These are phyloP conservation scores for Polypterus bichir DNA, from an alignment of 2,113 vertebrate species.

Conservation along the genomic window DNA sequence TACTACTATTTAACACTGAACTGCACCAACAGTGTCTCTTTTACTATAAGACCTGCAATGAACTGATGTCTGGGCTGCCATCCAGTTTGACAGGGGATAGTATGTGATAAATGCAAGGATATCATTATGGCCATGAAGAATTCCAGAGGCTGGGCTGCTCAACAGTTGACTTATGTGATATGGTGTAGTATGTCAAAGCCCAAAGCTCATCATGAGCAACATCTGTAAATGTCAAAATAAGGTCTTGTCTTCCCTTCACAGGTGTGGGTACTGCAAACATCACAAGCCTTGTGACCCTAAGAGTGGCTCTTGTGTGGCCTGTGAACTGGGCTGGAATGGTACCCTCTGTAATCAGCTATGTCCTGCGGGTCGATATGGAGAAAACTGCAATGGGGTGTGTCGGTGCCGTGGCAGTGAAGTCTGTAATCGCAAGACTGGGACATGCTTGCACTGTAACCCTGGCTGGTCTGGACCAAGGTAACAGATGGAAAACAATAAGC, in stretches of 20 bases:
- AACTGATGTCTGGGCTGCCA: too few species aligned
- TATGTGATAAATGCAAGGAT: too few species aligned
- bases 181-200: too few species aligned
- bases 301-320: constrained; percentile 67
- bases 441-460: constrained; percentile 59
- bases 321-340: constrained; percentile 73
- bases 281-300: constrained; percentile 49
- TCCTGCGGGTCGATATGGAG: constrained; percentile 51
- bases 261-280: constrained; percentile 70
- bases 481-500: neutral
- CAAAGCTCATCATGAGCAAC: too few species aligned
- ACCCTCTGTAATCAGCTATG: constrained; percentile 65
- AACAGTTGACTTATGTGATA: too few species aligned
- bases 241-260: constrained; percentile 23
- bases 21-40: too few species aligned
- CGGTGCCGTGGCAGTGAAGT: constrained; percentile 48
- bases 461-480: constrained; percentile 74
- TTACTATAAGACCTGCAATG: too few species aligned
- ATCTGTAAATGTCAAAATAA: too few species aligned
- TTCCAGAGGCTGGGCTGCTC: too few species aligned
- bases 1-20: too few species aligned
- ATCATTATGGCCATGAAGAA: too few species aligned
- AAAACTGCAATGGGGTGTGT: constrained; percentile 57
- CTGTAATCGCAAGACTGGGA: constrained; percentile 59
- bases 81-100: too few species aligned